Conservation (phyloP, 2,888 invertebrate species). For the Beris morrisii region DNA sequence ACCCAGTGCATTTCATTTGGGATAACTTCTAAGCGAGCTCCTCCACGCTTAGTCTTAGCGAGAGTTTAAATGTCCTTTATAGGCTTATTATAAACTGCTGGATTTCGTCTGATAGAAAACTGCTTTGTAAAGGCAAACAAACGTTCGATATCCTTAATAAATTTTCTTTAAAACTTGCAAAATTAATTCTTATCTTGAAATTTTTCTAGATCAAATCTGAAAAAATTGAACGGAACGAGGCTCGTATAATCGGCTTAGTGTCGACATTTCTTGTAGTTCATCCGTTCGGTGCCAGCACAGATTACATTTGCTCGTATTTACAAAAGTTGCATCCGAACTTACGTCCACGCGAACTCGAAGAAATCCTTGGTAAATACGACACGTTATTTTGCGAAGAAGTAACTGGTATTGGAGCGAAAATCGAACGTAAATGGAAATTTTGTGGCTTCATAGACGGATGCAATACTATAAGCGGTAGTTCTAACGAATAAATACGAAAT, state of each 20-base stretch:
- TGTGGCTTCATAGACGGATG: conserved; percentile 58
- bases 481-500: conserved; percentile 4
- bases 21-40: too few relatives aligned
- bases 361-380: conserved; percentile 74
- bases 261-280: conserved; percentile 87
- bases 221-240: conserved; percentile 57
- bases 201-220: conserved; percentile 36
- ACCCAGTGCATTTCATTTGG: too few relatives aligned
- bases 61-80: too few relatives aligned
- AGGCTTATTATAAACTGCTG: too few relatives aligned
- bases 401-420: conserved; percentile 80
- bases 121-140: too few relatives aligned
- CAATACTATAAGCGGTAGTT: not conserved
- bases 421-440: conserved; percentile 86
- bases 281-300: conserved; percentile 88
- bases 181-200: too few relatives aligned
- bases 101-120: too few relatives aligned
- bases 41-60: too few relatives aligned
- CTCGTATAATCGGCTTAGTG: conserved; percentile 80
- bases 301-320: conserved; percentile 89
- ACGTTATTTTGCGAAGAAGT: conserved; percentile 79
- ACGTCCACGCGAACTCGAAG: conserved; percentile 74
- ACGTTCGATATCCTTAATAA: too few relatives aligned
- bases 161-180: too few relatives aligned
- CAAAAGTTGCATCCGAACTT: conserved; percentile 75